phyloP scores from a whole-genome alignment of 2,888 invertebrate species.

The Tipula lateralis region DNA sequence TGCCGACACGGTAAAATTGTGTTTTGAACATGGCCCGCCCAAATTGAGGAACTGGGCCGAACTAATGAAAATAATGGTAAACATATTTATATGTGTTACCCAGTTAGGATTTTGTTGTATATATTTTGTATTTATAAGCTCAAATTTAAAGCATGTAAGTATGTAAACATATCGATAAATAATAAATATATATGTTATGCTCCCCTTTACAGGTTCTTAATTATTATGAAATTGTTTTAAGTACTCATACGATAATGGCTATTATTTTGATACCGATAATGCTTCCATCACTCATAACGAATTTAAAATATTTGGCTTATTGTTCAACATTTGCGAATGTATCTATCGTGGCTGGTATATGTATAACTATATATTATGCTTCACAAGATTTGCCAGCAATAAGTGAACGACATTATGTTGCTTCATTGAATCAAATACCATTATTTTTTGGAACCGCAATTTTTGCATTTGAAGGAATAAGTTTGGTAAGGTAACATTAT shows the following conservation, averaged over 20 bases:
- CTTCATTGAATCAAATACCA: slow-evolving; percentile 62
- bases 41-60: slow-evolving; percentile 58
- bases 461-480: slow-evolving; percentile 96
- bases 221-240: slow-evolving; percentile 57
- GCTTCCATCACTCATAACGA: slow-evolving; percentile 68
- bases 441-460: slow-evolving; percentile 94
- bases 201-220: slow-evolving; percentile 59
- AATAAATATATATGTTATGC: not conserved
- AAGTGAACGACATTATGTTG: slow-evolving; percentile 56
- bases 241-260: slow-evolving; percentile 69
- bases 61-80: slow-evolving; percentile 66
- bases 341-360: slow-evolving; percentile 67
- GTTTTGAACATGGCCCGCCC: slow-evolving; percentile 71
- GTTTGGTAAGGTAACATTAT: slow-evolving; percentile 71
- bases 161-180: not conserved
- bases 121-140: slow-evolving; percentile 91
- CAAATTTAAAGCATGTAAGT: slow-evolving; percentile 71
- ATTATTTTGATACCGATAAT: slow-evolving; percentile 68
- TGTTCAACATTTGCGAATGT: slow-evolving; percentile 74
- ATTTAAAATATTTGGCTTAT: slow-evolving; percentile 71
- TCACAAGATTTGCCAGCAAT: slow-evolving; percentile 65
- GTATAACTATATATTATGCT: slow-evolving; percentile 67
- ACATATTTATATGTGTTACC: slow-evolving; percentile 86
- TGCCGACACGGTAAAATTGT: slow-evolving; percentile 76
- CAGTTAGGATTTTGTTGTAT: slow-evolving; percentile 98